A percentile compares a stretch with the other conserved stretches of the same genome.
Conservation (phyloP, 2,113 vertebrate genomes). For the Prietella phreatophila region DNA sequence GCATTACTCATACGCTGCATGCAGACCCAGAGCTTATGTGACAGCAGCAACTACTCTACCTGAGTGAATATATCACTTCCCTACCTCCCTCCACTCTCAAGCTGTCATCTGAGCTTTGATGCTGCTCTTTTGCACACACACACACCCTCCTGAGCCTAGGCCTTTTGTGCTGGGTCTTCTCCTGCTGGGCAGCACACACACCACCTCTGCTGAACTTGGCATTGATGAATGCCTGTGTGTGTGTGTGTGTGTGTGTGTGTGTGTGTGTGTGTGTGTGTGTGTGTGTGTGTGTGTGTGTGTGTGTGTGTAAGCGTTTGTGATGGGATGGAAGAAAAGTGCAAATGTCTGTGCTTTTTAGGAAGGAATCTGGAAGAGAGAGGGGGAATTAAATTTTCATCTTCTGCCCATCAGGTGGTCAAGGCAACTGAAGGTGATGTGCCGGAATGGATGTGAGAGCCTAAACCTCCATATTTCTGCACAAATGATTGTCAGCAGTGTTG, state of each 20-base stretch:
- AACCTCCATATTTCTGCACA: constrained; percentile 27
- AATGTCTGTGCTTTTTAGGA: constrained; percentile 27
- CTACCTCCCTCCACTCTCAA: constrained; percentile 22
- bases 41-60: constrained; percentile 44
- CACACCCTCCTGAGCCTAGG: constrained; percentile 10
- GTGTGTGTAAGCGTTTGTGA: constrained; percentile 1
- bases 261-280: background rate
- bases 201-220: constrained; percentile 17
- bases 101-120: constrained; percentile 34
- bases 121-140: constrained; percentile 43
- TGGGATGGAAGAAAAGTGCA: background rate
- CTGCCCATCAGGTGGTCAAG: constrained; percentile 33
- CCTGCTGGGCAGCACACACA: constrained; percentile 37
- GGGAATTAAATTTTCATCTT: constrained; percentile 45
- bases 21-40: constrained; percentile 38
- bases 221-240: constrained; percentile 32
- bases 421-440: constrained; percentile 13
- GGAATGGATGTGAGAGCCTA: background rate
- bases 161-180: constrained; percentile 40
- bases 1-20: constrained; percentile 23
- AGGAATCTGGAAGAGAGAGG: constrained; percentile 16
- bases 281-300: background rate
- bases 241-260: background rate
- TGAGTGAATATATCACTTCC: constrained; percentile 46
- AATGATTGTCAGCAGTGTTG: constrained; percentile 4